A percentile compares a stretch with the other conserved stretches of the same genome.
These are phyloP conservation scores for Tribolium freemani DNA, from an alignment of 2,888 invertebrate species.

Conservation along the genomic window DNA sequence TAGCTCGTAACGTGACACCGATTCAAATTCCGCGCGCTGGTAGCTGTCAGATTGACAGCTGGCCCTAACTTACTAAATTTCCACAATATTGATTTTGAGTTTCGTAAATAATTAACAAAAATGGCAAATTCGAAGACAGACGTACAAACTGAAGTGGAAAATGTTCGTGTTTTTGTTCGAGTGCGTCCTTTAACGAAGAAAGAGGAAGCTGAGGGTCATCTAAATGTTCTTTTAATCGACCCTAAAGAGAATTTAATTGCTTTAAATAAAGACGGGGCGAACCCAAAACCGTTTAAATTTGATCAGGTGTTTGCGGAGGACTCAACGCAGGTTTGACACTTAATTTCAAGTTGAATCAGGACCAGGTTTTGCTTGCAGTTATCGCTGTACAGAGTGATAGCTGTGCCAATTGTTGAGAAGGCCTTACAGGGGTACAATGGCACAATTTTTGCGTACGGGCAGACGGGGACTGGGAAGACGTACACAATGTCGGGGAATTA, in stretches of 20 bases:
- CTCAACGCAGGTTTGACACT: constrained; percentile 81
- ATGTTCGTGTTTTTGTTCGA: constrained; percentile 96
- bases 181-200: constrained; percentile 92
- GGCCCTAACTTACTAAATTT: constrained; percentile 3
- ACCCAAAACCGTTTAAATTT: constrained; percentile 89
- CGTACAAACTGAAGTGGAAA: constrained; percentile 73
- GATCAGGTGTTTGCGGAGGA: constrained; percentile 93
- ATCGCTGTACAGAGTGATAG: constrained; percentile 96
- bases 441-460: constrained; percentile 90
- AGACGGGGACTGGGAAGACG: constrained; percentile 98
- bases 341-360: neutral
- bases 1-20: neutral
- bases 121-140: constrained; percentile 51
- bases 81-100: neutral
- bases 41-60: constrained; percentile 2
- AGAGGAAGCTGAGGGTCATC: constrained; percentile 81
- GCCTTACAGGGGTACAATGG: constrained; percentile 98
- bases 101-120: constrained; percentile 10
- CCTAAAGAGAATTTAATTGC: constrained; percentile 82
- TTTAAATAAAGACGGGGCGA: constrained; percentile 81
- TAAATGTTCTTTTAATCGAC: constrained; percentile 84
- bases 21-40: neutral
- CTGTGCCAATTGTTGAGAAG: constrained; percentile 96
- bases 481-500: constrained; percentile 98
- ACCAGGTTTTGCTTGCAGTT: constrained; percentile 71